Base-by-base conservation (phyloP, 2,888 invertebrate species). In the Idaea straminata region DNA sequence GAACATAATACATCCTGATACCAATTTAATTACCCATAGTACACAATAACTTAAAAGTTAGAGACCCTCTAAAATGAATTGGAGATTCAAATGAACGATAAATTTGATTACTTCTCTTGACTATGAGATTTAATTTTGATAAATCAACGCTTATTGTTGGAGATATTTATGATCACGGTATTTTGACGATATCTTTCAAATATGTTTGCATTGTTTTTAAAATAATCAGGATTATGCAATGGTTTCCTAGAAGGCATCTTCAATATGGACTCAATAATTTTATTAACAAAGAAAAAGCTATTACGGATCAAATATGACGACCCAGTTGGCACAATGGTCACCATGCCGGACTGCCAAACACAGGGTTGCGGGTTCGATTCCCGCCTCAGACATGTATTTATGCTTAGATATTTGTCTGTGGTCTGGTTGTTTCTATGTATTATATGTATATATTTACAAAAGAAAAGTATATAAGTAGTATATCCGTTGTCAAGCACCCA, bases 81-180 rank as follows among this genome's bases (percentile, higher is more conserved):
- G 81, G 77, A 89, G 89, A 92, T 91, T 87, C 84, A 86, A 89
- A 89, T 88, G 83, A 87, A 80, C 83, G 89, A 92, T 91, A 91
- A 91, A 91, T 89, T 91, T 89, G 90, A 92, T 92, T 92, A 89
- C 83, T 83, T 73, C 75, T 80, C 81, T 80, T 78, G 77, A 91
- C 89, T 90, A 91, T 88, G 88, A 90, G 90, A 91, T 91, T 91
- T 89, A 84, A 89, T 91, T 92, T 88, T 86, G 88, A 91, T 91
- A 91, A 90, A 90, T 91, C 88, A 91, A 82, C 85, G 85, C 84
- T 84, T 83, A 89, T 88, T 90, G 89, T 88, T 83, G 83, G 76
- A 75, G 72, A 83, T 82, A 87, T 87, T 87, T 87, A 88, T 87
- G 82, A 85, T 84, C 80, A 86, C 82, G 76, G 76, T 80, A 74